Evolutionary conservation across 2,113 vertebrate species (phyloP), one percentile per base, ranked within the genome.

Genomic region (Pseudopipra pipra): DNA sequence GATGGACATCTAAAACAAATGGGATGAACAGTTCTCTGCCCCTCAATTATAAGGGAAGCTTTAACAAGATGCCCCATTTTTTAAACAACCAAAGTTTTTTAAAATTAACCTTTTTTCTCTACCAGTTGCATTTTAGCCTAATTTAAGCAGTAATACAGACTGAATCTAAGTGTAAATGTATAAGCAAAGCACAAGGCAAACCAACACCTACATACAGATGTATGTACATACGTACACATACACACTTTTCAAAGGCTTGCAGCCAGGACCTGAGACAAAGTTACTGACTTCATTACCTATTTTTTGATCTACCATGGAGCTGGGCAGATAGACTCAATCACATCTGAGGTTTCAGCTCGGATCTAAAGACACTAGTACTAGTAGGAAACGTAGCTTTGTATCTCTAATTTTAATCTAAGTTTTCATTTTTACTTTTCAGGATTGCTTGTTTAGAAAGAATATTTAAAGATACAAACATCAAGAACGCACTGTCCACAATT

Each of bases 381-480:
- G 13, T 25, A 56, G 13, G 7, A 92, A 80, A 62, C 6, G 1
- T 43, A 83, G 11, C 8, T 73, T 59, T 35, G 0, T 27, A 47
- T 37, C n/a, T 88, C 76, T 35, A 52, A 55, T 73, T 79, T 77
- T 76, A 93, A 72, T 31, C 33, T 39, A 12, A 74, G 19, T 30
- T 86, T 88, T 83, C 22, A 33, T 77, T 93, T 86, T 83, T 35
- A 77, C 7, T 74, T 85, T 65, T 88, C 14, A 35, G 44, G 31
- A 55, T 35, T 70, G 15, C 28, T 89, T 87, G 7, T 17, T 71
- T 88, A 55, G 67, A 77, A 95, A 74, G 21, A 62, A 15, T 43
- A 68, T 70, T 85, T 87, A 70, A 83, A 85, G 44, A 49, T 20
- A 58, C 11, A 66, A 61, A 3, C 28, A 43, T 51, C 54, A 88